A percentile compares a stretch with the other conserved stretches of the same genome.
phyloP scores from a whole-genome alignment of 2,888 invertebrate genomes.

The Adela reaumurella region DNA sequence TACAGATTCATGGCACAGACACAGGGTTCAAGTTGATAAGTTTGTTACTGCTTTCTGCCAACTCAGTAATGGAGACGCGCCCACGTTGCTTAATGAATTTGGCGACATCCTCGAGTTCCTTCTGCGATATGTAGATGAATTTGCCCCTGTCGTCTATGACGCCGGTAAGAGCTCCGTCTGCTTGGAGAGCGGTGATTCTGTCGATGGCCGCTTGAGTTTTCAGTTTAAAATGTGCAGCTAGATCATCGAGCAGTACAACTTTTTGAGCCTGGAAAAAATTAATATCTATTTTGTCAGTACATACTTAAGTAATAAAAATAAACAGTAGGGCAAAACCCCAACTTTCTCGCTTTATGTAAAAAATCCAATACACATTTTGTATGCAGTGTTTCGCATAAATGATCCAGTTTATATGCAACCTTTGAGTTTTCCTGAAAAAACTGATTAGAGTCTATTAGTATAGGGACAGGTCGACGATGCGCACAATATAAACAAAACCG shows the following conservation, averaged over 20 bases:
- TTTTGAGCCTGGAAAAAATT: slow-evolving; percentile 66
- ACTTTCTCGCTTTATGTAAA: too few relatives aligned
- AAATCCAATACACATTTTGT: too few relatives aligned
- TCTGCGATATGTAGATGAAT: slow-evolving; percentile 93
- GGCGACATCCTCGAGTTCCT: slow-evolving; percentile 88
- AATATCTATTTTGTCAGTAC: too few relatives aligned
- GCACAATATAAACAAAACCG: too few relatives aligned
- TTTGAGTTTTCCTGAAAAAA: too few relatives aligned
- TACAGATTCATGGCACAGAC: slow-evolving; percentile 19
- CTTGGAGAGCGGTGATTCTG: slow-evolving; percentile 80
- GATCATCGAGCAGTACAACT: slow-evolving; percentile 89
- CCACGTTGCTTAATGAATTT: slow-evolving; percentile 95
- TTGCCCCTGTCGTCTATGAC: slow-evolving; percentile 99
- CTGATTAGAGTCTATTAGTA: too few relatives aligned
- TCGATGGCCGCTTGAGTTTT: slow-evolving; percentile 88
- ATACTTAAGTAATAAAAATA: too few relatives aligned
- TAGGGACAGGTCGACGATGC: too few relatives aligned
- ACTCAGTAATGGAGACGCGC: slow-evolving; percentile 86
- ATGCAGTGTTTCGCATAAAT: too few relatives aligned
- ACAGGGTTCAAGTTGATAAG: slow-evolving; percentile 79
- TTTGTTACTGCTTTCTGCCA: slow-evolving; percentile 92
- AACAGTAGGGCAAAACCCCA: too few relatives aligned
- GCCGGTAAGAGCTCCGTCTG: slow-evolving; percentile 82
- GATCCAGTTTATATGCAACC: too few relatives aligned
- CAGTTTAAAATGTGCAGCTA: slow-evolving; percentile 86